Evolutionary conservation across 2,888 invertebrate species (phyloP).

Genomic region (Zhengitettix transpicula): DNA sequence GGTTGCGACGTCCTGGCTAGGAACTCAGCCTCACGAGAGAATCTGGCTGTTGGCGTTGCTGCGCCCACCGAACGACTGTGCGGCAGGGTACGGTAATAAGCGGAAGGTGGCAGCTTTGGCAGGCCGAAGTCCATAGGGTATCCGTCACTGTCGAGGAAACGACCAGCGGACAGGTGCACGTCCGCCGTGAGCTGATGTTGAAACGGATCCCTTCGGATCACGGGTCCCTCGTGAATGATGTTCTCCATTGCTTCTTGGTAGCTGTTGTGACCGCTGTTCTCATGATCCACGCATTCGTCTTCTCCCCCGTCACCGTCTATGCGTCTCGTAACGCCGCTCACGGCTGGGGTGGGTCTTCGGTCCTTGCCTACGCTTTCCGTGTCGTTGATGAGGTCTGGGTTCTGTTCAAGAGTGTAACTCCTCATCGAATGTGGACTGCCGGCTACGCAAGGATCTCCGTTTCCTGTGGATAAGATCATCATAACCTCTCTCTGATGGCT

Average conservation of each 20-base stretch:
- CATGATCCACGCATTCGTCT: conserved; percentile 23
- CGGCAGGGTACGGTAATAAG: conserved; percentile 59
- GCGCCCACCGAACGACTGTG: conserved; percentile 39
- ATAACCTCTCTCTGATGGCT: conserved; percentile 30
- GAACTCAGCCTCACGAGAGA: conserved; percentile 48
- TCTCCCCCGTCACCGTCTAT: conserved; percentile 19
- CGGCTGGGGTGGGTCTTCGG: conserved; percentile 16
- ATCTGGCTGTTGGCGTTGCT: conserved; percentile 22
- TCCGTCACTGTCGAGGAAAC: conserved; percentile 58
- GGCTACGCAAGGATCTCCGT: conserved; percentile 20
- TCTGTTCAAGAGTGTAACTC: conserved; percentile 42
- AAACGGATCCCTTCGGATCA: conserved; percentile 31
- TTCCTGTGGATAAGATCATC: conserved; percentile 15
- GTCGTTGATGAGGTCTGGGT: conserved; percentile 66
- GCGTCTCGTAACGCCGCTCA: conserved; percentile 14
- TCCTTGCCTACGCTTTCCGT: conserved; percentile 44
- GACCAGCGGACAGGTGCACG: conserved; percentile 56
- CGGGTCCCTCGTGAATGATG: conserved; percentile 24
- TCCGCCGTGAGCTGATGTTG: conserved; percentile 40
- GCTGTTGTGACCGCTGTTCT: conserved; percentile 18
- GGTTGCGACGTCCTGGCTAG: conserved; percentile 32
- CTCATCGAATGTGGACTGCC: conserved; percentile 37
- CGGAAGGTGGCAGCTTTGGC: conserved; percentile 39
- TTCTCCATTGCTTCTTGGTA: conserved; percentile 22
- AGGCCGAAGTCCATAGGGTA: conserved; percentile 63